Percentiles rank a stretch among this genome's conserved stretches.
These are phyloP conservation scores for Xiphias gladius DNA, from an alignment of 2,113 vertebrate species.

Conservation along the genomic window DNA sequence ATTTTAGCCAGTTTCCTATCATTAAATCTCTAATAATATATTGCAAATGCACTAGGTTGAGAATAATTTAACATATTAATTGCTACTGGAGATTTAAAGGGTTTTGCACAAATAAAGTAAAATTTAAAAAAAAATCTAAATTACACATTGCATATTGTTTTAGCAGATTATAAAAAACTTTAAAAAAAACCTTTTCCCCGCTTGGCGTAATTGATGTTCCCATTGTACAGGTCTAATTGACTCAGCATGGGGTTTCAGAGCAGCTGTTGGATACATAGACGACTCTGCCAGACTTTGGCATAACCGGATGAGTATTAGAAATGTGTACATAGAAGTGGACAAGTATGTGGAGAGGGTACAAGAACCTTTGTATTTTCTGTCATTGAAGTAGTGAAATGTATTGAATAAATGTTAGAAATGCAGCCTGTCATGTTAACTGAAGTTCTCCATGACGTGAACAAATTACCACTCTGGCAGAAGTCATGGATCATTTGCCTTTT, in stretches of 20 bases:
- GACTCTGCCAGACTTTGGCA: constrained; percentile 33
- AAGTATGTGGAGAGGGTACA: neutral
- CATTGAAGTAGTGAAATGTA: neutral
- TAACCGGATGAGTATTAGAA: constrained; percentile 10
- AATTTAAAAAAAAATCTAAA: too few species aligned
- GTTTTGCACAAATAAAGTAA: too few species aligned
- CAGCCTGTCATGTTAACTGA: too few species aligned
- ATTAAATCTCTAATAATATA: too few species aligned
- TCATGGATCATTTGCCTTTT: constrained; percentile 68
- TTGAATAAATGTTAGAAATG: neutral
- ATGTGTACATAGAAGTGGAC: neutral
- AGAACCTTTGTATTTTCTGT: neutral
- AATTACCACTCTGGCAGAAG: constrained; percentile 45
- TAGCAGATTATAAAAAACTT: neutral
- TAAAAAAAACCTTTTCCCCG: too few species aligned
- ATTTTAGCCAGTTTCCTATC: too few species aligned
- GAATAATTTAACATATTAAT: too few species aligned
- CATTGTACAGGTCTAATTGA: constrained; percentile 50
- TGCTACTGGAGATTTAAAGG: too few species aligned
- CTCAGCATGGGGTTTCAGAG: constrained; percentile 59
- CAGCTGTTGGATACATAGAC: constrained; percentile 39
- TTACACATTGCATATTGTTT: neutral
- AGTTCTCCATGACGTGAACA: constrained; percentile 36
- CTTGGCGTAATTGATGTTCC: constrained; percentile 67
- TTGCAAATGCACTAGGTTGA: too few species aligned